Evolutionary conservation across 2,113 vertebrate genomes (phyloP), one percentile per base, ranked within the genome.

Genomic region (Ptychochromis oligacanthus): DNA sequence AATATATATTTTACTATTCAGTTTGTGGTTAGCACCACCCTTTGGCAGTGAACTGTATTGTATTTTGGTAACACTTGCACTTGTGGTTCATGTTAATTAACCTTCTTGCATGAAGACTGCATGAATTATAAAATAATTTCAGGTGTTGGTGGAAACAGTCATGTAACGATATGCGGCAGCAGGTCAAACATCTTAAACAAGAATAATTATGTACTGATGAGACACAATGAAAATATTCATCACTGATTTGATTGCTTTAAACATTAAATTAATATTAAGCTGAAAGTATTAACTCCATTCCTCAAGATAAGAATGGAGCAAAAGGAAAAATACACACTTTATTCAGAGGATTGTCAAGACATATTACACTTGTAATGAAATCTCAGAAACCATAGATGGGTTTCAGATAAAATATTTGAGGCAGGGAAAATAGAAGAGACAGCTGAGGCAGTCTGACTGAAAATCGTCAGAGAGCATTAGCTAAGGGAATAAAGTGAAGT

Each of bases 381-480:
- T 56, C 59, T 77, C 56, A 87, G 94, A 95, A 95, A 95, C 46
- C 70, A 31, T 14, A 24, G 28, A 79, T 75, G 55, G 58, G 75
- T 81, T 70, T 64, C 91, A 95, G 83, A 84, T 64, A 95, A 89
- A 92, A 93, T 93, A 95, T 92, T 93, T 70, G 64, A n/a, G 36
- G 22, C 22, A 26, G 20, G 76, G 31, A 67, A 82, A 86, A 85
- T 31, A 36, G 65, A 77, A 96, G 96, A 92, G 93, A 93, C 82
- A 94, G 91, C 93, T 92, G 92, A 96, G 93, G 95, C 80, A 91
- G 95, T 93, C 92, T 84, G 96, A 95, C 95, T 92, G 95, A 97
- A 94, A 89, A 94, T 94, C 93, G 90, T 84, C 82, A 95, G 11
- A 18, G 92, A 97, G 96, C 95, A 97, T 97, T 96, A 97, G 94